Evolutionary conservation across 1,140 invertebrate genomes (phyloP).

Genomic region (Aphelinus certus): DNA sequence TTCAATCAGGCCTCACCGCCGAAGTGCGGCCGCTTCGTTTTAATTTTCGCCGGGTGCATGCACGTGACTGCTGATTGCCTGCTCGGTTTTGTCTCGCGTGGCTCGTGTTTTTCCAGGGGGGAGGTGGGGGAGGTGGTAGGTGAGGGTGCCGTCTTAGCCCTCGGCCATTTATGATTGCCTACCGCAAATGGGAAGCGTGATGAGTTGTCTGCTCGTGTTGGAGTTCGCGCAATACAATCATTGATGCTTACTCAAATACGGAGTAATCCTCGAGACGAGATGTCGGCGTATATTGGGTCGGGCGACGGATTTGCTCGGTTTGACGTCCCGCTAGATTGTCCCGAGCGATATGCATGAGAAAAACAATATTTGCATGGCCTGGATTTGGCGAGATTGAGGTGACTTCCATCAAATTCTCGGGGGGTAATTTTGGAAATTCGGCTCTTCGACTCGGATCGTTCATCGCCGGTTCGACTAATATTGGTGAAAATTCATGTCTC

Average conservation of each 20-base stretch:
- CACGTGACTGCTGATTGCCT: neutral
- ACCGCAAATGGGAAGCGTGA: neutral
- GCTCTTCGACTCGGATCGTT: too few relatives aligned
- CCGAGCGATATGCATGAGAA: too few relatives aligned
- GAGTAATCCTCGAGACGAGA: neutral
- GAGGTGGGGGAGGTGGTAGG: neutral
- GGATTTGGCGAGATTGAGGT: too few relatives aligned
- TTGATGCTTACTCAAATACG: constrained; percentile 2
- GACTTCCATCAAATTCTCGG: too few relatives aligned
- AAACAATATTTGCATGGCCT: too few relatives aligned
- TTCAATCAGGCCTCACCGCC: constrained; percentile 19
- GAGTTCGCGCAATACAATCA: neutral
- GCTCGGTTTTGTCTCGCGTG: neutral
- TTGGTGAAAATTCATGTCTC: too few relatives aligned
- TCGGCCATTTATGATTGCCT: neutral
- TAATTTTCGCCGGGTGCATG: constrained; percentile 22
- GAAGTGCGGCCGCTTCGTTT: constrained; percentile 3
- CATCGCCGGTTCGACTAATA: too few relatives aligned
- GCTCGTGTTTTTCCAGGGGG: neutral
- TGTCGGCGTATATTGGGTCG: too few relatives aligned
- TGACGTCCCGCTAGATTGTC: too few relatives aligned
- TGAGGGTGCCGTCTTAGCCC: neutral
- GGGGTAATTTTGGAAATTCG: too few relatives aligned
- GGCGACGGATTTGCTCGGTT: too few relatives aligned
- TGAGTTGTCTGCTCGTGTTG: neutral